Conservation (phyloP, 2,797 vertebrate genomes). For the Pangasius djambal region DNA sequence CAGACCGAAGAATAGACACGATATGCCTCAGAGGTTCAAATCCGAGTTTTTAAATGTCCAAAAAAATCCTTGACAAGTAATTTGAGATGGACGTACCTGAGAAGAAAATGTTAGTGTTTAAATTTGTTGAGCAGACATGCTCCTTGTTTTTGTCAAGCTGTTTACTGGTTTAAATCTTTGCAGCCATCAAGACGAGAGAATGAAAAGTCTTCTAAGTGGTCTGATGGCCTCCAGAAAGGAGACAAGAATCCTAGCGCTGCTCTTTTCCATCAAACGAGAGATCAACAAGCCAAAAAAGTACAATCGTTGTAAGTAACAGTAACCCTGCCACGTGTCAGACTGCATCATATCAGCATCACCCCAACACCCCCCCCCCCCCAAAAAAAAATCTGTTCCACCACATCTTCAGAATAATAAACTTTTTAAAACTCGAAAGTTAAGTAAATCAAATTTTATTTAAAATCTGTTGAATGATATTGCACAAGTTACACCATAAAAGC, state of each 20-base stretch:
- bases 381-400: not conserved
- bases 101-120: not conserved
- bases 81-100: not conserved
- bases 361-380: no score
- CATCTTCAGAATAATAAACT: not conserved
- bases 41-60: no score
- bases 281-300: not conserved
- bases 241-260: not conserved
- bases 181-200: not conserved
- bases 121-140: not conserved
- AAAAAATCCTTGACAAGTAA: not conserved
- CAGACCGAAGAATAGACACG: not conserved
- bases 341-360: no score
- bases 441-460: conserved; percentile 11
- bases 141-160: not conserved
- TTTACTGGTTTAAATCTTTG: not conserved
- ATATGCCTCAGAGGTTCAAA: no score
- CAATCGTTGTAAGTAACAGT: no score
- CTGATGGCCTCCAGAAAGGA: not conserved
- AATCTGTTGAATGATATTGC: conserved; percentile 4
- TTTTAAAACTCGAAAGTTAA: not conserved
- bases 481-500: conserved; percentile 10
- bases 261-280: not conserved
- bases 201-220: not conserved
- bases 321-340: no score